These are phyloP conservation scores for Lacanobia wlatinum DNA, from an alignment of 2,888 invertebrate genomes.

Conservation along the genomic window DNA sequence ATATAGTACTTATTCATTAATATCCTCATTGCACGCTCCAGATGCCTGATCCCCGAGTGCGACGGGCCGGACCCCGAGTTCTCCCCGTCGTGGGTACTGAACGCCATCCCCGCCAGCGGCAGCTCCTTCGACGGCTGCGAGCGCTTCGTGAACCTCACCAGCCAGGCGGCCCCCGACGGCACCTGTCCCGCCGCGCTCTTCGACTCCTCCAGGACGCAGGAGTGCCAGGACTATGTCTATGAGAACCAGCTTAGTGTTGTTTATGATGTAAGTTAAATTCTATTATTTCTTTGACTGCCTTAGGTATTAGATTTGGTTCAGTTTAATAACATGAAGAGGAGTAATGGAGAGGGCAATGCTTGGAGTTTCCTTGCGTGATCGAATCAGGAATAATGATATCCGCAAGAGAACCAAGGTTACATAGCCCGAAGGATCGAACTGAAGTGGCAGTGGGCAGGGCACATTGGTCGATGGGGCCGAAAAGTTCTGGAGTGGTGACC, in stretches of 20 bases:
- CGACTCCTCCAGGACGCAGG: slow-evolving; percentile 68
- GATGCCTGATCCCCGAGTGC: slow-evolving; percentile 82
- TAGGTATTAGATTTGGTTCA: too few species aligned
- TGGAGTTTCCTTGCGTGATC: too few species aligned
- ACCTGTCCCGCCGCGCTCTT: slow-evolving; percentile 81
- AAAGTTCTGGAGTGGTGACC: too few species aligned
- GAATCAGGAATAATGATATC: too few species aligned
- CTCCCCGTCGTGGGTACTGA: slow-evolving; percentile 77
- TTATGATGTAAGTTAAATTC: slow-evolving; percentile 79
- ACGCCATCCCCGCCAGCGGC: slow-evolving; percentile 78
- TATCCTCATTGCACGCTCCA: slow-evolving; percentile 51
- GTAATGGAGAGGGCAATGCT: too few species aligned
- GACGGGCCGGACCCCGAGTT: slow-evolving; percentile 77
- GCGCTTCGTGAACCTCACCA: slow-evolving; percentile 73
- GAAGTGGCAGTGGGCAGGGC: too few species aligned
- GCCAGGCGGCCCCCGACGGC: slow-evolving; percentile 54
- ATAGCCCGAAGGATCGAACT: too few species aligned
- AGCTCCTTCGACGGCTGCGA: slow-evolving; percentile 79
- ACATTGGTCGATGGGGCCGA: too few species aligned
- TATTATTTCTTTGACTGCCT: too few species aligned
- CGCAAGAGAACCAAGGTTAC: too few species aligned
- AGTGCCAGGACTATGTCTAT: slow-evolving; percentile 80
- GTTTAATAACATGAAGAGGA: too few species aligned
- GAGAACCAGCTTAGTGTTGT: slow-evolving; percentile 83
- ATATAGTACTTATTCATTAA: too few species aligned